Evolutionary conservation across 2,888 invertebrate genomes (phyloP), one percentile per base, ranked within the genome.

Genomic region (Tanypteryx hageni): DNA sequence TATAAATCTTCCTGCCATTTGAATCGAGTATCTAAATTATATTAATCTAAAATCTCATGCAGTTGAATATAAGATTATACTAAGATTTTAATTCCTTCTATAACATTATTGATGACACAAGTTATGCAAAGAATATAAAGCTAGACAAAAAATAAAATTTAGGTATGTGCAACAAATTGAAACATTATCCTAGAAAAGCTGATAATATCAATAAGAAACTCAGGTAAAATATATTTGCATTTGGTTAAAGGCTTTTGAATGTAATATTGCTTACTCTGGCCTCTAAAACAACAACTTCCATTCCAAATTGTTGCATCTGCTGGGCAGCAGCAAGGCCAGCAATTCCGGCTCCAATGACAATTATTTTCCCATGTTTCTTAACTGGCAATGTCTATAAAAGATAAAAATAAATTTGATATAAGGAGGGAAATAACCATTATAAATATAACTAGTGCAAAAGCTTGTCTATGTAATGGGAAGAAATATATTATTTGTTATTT

Each of bases 321-420:
- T 99, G 97, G 0, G 99, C 99, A 64, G 99, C 99, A 56, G 98
- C 98, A 93, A 99, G 95, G 0, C 99, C 99, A 27, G 99, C 98
- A 61, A 99, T 99, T 85, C 99, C 99, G 94, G 97, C 96, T 93
- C 97, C 97, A 94, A 97, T 96, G 83, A 97, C 96, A 92, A 97
- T 96, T 0, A 97, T 96, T 94, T 96, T 96, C 8, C 96, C 96
- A 89, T 95, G 93, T 93, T 96, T 95, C 93, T 95, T 95, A n/a
- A 94, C 94, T 44, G 95, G 95, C 92, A 95, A 93, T 27, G 95
- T 94, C 95, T 95, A 93, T 92, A 93, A 93, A 93, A 59, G 92
- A 81, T 93, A 91, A 4, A 13, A 86, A 83, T 58, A 16, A 59
- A 92, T 22, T 1, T 44, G 2, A 18, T 59, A 10, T 31, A 82